phyloP scores from a whole-genome alignment of 2,888 invertebrate genomes.

The Chaetoderma sp. region DNA sequence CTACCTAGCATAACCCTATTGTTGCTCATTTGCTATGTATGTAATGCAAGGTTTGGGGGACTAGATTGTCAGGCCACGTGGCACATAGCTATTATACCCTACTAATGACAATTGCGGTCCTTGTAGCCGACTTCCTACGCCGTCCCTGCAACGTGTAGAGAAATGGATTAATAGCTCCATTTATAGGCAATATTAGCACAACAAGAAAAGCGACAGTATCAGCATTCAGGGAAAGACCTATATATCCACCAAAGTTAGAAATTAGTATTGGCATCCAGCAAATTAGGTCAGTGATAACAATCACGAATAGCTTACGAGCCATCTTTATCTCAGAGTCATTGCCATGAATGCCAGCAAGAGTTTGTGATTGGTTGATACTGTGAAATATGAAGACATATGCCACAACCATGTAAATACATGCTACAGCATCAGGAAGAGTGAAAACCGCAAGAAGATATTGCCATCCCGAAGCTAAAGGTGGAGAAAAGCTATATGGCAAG shows the following conservation, averaged over 20 bases:
- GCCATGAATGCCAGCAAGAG: background rate
- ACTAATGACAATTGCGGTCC: no score
- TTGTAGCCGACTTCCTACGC: no score
- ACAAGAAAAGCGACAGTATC: background rate
- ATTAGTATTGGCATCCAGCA: background rate
- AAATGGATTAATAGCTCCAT: conserved; percentile 43
- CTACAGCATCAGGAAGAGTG: background rate
- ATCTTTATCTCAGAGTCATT: background rate
- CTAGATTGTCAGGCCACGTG: no score
- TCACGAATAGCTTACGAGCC: background rate
- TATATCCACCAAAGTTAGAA: no score
- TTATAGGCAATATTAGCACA: conserved; percentile 39
- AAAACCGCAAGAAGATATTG: background rate
- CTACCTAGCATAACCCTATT: no score
- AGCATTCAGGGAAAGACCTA: background rate
- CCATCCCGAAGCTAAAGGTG: background rate
- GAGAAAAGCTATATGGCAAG: background rate
- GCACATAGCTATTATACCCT: no score
- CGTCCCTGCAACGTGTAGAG: conserved; percentile 45
- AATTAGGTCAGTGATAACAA: conserved; percentile 1
- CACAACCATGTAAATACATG: background rate
- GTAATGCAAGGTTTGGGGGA: no score
- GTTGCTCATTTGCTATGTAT: no score
- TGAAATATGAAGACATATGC: background rate
- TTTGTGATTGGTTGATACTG: background rate